Evolutionary conservation across 2,113 vertebrate genomes (phyloP).

Genomic region (Cryptomyrus ogoouensis): DNA sequence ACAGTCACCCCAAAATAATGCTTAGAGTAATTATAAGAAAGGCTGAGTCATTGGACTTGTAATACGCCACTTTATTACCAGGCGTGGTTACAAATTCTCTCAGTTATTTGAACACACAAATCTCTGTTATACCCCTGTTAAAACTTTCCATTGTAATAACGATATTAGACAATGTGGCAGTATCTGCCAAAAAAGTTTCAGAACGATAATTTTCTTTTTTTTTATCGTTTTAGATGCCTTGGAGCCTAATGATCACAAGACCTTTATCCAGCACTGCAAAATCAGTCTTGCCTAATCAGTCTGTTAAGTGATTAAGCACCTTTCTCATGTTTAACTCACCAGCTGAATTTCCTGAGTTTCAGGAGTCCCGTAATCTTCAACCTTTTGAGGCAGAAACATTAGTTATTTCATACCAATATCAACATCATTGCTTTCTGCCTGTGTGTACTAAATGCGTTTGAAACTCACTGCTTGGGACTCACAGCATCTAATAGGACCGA

Average conservation of each 20-base stretch:
- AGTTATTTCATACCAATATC: background rate
- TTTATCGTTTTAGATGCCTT: background rate
- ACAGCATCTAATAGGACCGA: slow-evolving; percentile 28
- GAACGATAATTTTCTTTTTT: background rate
- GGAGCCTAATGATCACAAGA: background rate
- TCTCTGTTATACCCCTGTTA: background rate
- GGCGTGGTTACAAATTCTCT: background rate
- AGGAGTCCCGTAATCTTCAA: background rate
- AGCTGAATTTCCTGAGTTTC: background rate
- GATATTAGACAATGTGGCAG: background rate
- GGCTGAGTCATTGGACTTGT: background rate
- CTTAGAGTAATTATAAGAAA: background rate
- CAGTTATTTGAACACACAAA: background rate
- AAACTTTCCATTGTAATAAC: background rate
- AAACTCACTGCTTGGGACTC: slow-evolving; percentile 27
- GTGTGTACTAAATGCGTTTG: slow-evolving; percentile 29
- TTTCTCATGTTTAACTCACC: background rate
- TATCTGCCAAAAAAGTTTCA: background rate
- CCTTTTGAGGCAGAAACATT: background rate
- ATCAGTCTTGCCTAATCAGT: background rate
- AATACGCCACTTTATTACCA: background rate
- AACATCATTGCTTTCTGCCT: background rate
- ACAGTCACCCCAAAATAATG: background rate
- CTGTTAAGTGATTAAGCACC: background rate
- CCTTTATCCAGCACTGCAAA: background rate